These are phyloP conservation scores for Calycopis cecrops DNA, from an alignment of 1,140 invertebrate genomes.

Conservation along the genomic window DNA sequence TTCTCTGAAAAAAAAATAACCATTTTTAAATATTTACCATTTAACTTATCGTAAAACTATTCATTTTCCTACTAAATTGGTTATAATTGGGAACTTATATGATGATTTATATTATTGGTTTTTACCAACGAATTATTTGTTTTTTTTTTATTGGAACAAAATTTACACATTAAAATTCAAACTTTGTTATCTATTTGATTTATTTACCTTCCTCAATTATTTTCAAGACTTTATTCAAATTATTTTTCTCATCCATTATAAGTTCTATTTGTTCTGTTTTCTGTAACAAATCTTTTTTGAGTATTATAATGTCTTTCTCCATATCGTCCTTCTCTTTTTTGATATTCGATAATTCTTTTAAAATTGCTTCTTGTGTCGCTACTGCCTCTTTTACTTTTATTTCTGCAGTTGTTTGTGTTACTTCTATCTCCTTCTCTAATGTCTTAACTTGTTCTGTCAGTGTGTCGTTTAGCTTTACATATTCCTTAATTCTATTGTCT, in stretches of 20 bases:
- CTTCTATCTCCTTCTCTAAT: slow-evolving; percentile 24
- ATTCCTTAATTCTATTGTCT: slow-evolving; percentile 33
- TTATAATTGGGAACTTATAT: too few relatives aligned
- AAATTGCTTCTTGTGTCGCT: slow-evolving; percentile 23
- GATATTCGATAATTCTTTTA: slow-evolving; percentile 9
- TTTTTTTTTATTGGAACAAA: background rate
- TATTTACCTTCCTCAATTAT: slow-evolving; percentile 32
- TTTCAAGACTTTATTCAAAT: slow-evolving; percentile 26
- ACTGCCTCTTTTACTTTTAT: slow-evolving; percentile 32
- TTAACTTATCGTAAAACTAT: background rate
- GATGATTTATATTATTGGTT: background rate
- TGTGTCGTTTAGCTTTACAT: slow-evolving; percentile 29
- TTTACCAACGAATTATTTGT: background rate
- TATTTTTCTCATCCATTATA: slow-evolving; percentile 22
- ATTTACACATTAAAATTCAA: too few relatives aligned
- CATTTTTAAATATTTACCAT: too few relatives aligned
- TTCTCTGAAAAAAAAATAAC: slow-evolving; percentile 17
- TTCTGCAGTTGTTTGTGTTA: slow-evolving; percentile 22
- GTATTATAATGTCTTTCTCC: slow-evolving; percentile 17
- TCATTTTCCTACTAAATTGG: background rate
- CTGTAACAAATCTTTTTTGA: slow-evolving; percentile 19
- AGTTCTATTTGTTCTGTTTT: slow-evolving; percentile 18
- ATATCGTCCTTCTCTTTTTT: slow-evolving; percentile 21
- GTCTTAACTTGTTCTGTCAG: slow-evolving; percentile 32
- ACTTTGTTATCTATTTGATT: slow-evolving; percentile 10